phyloP scores from a whole-genome alignment of 2,888 invertebrate species.

The Lycophotia porphyrea region DNA sequence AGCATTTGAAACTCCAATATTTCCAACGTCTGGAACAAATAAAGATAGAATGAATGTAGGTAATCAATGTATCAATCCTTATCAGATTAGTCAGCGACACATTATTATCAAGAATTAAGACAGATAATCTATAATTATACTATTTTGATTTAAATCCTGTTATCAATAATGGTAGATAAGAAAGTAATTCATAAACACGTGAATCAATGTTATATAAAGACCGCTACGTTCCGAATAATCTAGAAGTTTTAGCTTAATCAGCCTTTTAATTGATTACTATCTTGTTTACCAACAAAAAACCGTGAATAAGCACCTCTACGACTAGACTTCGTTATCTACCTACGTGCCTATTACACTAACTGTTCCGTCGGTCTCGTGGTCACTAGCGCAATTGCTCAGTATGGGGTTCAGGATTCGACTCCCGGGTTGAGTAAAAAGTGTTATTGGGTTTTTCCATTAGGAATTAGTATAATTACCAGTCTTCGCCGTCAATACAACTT shows the following conservation, averaged over 20 bases:
- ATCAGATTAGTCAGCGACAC: constrained; percentile 5
- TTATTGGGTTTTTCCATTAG: too few relatives aligned
- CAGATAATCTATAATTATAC: constrained; percentile 28
- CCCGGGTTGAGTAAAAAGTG: too few relatives aligned
- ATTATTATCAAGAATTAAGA: constrained; percentile 1
- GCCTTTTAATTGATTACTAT: background rate
- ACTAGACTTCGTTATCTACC: background rate
- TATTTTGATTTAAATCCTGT: constrained; percentile 19
- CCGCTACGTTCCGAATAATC: background rate
- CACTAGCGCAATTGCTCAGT: too few relatives aligned
- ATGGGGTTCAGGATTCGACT: background rate
- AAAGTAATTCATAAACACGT: constrained; percentile 30
- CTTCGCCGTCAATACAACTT: too few relatives aligned
- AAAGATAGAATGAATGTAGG: constrained; percentile 60
- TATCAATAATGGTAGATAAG: constrained; percentile 26
- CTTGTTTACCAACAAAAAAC: too few relatives aligned
- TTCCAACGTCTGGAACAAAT: constrained; percentile 92
- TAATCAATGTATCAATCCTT: constrained; percentile 15
- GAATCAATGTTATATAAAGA: background rate
- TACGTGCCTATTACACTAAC: background rate
- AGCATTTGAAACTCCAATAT: constrained; percentile 96
- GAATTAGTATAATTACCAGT: too few relatives aligned
- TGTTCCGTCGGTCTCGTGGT: background rate
- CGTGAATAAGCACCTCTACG: background rate
- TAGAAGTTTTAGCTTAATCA: background rate